Base-by-base conservation (phyloP, 2,888 invertebrate genomes). In the Cryptops parisi region DNA sequence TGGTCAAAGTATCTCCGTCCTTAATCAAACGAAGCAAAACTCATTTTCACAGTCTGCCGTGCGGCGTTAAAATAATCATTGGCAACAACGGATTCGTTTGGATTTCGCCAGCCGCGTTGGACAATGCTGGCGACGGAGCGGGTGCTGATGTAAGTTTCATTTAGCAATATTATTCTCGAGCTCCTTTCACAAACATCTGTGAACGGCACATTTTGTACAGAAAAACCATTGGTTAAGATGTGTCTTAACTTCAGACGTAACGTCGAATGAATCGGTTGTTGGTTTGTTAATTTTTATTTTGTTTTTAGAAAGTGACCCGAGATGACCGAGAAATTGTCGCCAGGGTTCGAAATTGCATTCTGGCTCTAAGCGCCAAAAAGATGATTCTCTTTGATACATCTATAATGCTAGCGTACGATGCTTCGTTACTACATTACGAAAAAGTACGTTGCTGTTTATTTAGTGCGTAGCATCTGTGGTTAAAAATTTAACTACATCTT, bases 81-180 rank as follows among this genome's bases (percentile, higher is more conserved):
- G 97, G 97, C 5, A 93, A 91, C 66, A 96, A 97, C 69, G 98
- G 98, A 0, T 91, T 82, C 63, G 81, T 98, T 58, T 98, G 94
- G 93, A 82, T 97, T 54, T 82, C 82, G 54, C 84, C 89, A 0
- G 69, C 69, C 17, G 72, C 74, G 4, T 72, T 75, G 44, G 78
- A 78, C 50, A 78, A 78, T 25, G 60, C 62, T 17, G 58, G 59
- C 49, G 58, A 56, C 6, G 78, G 80, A 56, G 76, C 76, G 43
- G 77, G 75, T 45, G 57, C 64, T 21, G n/a, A n/a, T n/a, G n/a
- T n/a, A n/a, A n/a, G n/a, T n/a, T n/a, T n/a, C n/a, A n/a, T n/a
- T n/a, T n/a, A n/a, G n/a, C n/a, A n/a, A n/a, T n/a, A n/a, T n/a
- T n/a, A n/a, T n/a, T n/a, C n/a, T n/a, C n/a, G n/a, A n/a, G 12